A percentile compares a stretch with the other conserved stretches of the same genome.
Conservation (phyloP, 2,888 invertebrate genomes). For the Apamea monoglypha region DNA sequence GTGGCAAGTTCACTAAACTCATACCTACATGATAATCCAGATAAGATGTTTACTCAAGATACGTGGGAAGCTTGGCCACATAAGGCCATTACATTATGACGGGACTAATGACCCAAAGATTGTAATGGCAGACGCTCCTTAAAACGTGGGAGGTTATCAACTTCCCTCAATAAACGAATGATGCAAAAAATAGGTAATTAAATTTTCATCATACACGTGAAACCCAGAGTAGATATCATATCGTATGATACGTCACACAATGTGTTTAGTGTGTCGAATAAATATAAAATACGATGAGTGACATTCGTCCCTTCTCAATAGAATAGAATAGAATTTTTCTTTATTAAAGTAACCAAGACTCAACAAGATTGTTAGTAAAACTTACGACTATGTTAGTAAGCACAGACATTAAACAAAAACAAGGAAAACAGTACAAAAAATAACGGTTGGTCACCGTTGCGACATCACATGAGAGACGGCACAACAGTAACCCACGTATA, state of each 20-base stretch:
- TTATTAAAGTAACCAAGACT: no score
- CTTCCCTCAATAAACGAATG: slow-evolving; percentile 29
- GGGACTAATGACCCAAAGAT: slow-evolving; percentile 25
- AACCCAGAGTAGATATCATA: background rate
- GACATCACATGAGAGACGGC: no score
- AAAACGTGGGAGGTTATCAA: slow-evolving; percentile 16
- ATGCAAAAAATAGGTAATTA: slow-evolving; percentile 22
- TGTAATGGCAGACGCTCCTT: slow-evolving; percentile 26
- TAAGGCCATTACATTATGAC: slow-evolving; percentile 12
- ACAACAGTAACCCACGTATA: no score
- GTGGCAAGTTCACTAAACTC: slow-evolving; percentile 11
- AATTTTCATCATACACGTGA: background rate
- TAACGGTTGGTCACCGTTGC: no score
- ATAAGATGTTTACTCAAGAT: background rate
- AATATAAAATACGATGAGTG: background rate
- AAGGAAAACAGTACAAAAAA: no score
- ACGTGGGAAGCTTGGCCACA: background rate
- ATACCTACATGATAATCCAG: slow-evolving; percentile 5
- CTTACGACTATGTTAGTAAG: no score
- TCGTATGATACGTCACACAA: background rate
- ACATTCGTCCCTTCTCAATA: background rate
- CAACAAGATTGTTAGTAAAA: no score
- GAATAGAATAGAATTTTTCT: no score
- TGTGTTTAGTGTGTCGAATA: no score
- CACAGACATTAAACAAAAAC: no score